phyloP scores from a whole-genome alignment of 2,888 invertebrate genomes.

The Parochlus steinenii region DNA sequence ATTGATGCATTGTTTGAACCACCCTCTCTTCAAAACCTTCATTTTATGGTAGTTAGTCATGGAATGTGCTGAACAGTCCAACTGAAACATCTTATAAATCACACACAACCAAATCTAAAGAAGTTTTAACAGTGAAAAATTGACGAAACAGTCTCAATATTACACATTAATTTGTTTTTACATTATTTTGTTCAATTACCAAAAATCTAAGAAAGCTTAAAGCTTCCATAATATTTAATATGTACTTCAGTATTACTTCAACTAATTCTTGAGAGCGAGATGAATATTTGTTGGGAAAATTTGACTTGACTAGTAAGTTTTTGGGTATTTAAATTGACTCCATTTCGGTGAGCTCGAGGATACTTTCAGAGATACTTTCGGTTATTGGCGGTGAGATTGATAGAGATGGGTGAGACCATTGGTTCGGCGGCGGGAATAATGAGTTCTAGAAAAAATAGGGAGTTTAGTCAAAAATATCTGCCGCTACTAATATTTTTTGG shows the following conservation, averaged over 20 bases:
- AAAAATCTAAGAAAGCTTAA: too few species aligned
- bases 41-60: too few species aligned
- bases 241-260: too few species aligned
- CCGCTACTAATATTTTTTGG: too few species aligned
- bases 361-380: conserved; percentile 1
- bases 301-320: background rate
- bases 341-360: too few species aligned
- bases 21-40: too few species aligned
- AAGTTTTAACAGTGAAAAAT: conserved; percentile 2
- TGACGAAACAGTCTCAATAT: conserved; percentile 10
- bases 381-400: conserved; percentile 9
- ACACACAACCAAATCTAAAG: background rate
- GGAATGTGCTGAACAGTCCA: too few species aligned
- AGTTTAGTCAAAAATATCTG: too few species aligned
- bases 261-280: too few species aligned
- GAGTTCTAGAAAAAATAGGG: conserved; percentile 1
- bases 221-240: too few species aligned
- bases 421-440: background rate
- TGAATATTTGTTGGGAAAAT: too few species aligned
- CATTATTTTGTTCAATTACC: background rate
- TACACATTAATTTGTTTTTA: background rate
- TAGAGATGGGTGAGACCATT: conserved; percentile 2
- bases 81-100: background rate
- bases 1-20: too few species aligned
- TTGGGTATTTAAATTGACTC: conserved; percentile 10